Base-by-base conservation (phyloP, 2,797 vertebrate genomes). In the Mus caroli region DNA sequence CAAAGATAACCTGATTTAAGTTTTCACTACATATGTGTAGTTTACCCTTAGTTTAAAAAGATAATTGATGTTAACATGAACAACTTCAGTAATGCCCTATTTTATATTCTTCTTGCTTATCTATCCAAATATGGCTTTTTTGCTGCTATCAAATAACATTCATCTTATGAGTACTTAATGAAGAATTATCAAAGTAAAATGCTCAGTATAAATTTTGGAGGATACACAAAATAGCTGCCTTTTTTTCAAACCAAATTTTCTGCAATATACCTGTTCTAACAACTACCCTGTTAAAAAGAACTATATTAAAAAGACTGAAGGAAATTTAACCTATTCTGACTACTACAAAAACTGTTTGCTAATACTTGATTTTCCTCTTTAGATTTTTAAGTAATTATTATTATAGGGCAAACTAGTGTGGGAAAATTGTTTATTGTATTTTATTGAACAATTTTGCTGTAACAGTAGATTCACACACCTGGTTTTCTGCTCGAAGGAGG, bases 361-460 rank as follows among this genome's bases (percentile, higher is more conserved):
- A 34, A 86, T 60, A n/a, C 11, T 69, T 76, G 4, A 28, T 75
- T 77, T 76, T 67, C 31, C 0, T 88, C 17, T 71, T 50, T 54
- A 56, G 50, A n/a, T 87, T 67, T 22, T 88, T 92, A 92, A 87
- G 22, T 69, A 40, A 96, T 88, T n/a, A 88, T 89, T 91, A 94
- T 94, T n/a, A 60, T 9, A 43, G 5, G 13, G 79, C 28, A 37
- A 4, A 64, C 17, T 3, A 31, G 28, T 7, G 3, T 56, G 52
- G 13, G 11, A 26, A 62, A 20, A 19, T 82, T 1, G 17, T 40
- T 13, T 84, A 15, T 43, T 78, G 67, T n/a, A 50, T 14, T 89
- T 79, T 28, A 24, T 69, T n/a, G 22, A 54, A 87, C 34, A 37
- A 3, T 78, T 60, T 3, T 92, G 54, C 67, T 37, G 4, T 80